Evolutionary conservation across 2,888 invertebrate species (phyloP).

Genomic region (Drosophila seclusa): DNA sequence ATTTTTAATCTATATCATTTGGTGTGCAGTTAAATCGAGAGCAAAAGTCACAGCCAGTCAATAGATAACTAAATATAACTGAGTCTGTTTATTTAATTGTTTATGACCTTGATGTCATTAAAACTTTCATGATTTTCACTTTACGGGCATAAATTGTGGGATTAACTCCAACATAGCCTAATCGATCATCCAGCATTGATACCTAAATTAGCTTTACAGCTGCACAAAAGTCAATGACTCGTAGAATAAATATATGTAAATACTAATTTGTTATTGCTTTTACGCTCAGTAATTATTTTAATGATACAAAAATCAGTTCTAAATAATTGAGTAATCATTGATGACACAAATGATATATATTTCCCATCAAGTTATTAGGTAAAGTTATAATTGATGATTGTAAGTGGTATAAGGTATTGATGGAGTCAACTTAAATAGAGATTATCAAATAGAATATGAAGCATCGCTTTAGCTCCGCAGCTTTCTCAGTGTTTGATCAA

Average conservation of each 20-base stretch:
- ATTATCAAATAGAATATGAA: not conserved
- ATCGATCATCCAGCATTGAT: conserved; percentile 4
- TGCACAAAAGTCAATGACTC: conserved; percentile 13
- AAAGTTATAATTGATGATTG: not conserved
- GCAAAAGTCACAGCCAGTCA: not conserved
- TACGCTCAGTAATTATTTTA: not conserved
- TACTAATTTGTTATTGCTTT: conserved; percentile 3
- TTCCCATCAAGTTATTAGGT: conserved; percentile 12
- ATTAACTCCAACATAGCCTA: not conserved
- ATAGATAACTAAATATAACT: conserved; percentile 4
- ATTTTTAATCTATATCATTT: conserved; percentile 67
- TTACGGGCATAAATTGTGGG: no score
- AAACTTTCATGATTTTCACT: not conserved
- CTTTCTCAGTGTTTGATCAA: conserved; percentile 53
- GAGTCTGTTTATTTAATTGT: not conserved
- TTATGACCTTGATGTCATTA: conserved; percentile 34
- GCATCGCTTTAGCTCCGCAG: conserved; percentile 3
- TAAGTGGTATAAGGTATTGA: not conserved
- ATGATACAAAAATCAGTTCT: not conserved
- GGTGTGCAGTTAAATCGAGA: conserved; percentile 38
- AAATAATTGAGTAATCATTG: conserved; percentile 2
- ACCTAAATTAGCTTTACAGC: not conserved
- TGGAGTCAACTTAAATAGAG: not conserved
- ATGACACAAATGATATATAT: conserved; percentile 19
- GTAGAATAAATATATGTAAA: conserved; percentile 10